These are phyloP conservation scores for Galerucella nymphaeae DNA, from an alignment of 2,888 invertebrate genomes.

Conservation along the genomic window DNA sequence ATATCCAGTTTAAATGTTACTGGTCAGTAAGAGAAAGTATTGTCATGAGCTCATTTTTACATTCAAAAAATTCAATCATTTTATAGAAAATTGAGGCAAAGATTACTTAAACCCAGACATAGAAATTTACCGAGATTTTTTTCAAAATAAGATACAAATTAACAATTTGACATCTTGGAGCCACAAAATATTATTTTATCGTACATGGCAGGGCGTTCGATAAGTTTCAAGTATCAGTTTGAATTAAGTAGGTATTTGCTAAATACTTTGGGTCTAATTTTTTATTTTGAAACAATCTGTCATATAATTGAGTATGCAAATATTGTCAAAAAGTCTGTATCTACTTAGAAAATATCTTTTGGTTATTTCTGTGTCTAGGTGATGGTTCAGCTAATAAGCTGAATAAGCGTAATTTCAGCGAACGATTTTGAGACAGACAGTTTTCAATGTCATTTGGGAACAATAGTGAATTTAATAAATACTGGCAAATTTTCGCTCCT, in stretches of 20 bases:
- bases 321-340: background rate
- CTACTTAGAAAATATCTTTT: conserved; percentile 11
- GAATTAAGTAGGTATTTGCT: too few species aligned
- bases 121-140: conserved; percentile 15
- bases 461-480: conserved; percentile 8
- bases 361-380: conserved; percentile 23
- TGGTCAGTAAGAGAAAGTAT: conserved; percentile 34
- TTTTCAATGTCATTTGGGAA: conserved; percentile 8
- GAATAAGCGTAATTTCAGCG: conserved; percentile 33
- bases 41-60: conserved; percentile 31
- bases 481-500: conserved; percentile 5
- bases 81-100: conserved; percentile 30
- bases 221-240: background rate
- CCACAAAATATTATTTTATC: background rate
- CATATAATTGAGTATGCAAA: background rate
- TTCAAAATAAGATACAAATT: conserved; percentile 15
- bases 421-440: conserved; percentile 23
- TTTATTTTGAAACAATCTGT: background rate
- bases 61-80: conserved; percentile 27
- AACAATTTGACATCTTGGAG: background rate
- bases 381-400: conserved; percentile 30
- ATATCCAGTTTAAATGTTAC: conserved; percentile 29
- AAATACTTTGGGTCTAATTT: background rate
- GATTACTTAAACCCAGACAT: conserved; percentile 27
- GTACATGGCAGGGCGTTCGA: background rate